Percentiles rank a stretch among this genome's conserved stretches.
Conservation (phyloP, 2,888 invertebrate genomes). For the Leucania comma region DNA sequence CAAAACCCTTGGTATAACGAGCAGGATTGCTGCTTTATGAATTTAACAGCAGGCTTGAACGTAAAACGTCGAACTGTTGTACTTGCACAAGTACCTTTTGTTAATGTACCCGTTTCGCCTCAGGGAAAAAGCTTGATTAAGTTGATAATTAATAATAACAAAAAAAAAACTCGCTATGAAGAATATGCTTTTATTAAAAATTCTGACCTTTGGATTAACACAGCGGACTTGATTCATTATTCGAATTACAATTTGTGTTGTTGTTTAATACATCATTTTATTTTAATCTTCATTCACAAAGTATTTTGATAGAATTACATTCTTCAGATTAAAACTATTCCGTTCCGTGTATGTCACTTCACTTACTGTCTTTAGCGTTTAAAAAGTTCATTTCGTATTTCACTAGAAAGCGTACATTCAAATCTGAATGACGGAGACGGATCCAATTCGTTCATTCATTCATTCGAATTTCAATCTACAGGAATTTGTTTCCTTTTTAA, state of each 20-base stretch:
- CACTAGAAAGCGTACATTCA: conserved; percentile 54
- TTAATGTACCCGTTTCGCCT: conserved; percentile 11
- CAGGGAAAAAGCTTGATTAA: conserved; percentile 28
- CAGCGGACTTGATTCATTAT: conserved; percentile 3
- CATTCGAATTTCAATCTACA: conserved; percentile 43
- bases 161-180: conserved; percentile 10
- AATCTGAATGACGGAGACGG: conserved; percentile 56
- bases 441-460: conserved; percentile 40
- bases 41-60: conserved; percentile 38
- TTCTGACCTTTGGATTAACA: conserved; percentile 22
- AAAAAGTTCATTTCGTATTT: conserved; percentile 57
- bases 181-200: conserved; percentile 14
- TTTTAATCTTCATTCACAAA: conserved; percentile 7
- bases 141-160: conserved; percentile 37
- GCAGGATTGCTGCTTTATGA: conserved; percentile 24
- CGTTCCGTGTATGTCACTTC: conserved; percentile 40
- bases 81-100: conserved; percentile 24
- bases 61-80: conserved; percentile 38
- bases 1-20: conserved; percentile 9
- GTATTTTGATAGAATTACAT: conserved; percentile 39
- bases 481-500: conserved; percentile 33
- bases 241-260: neutral
- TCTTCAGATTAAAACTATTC: conserved; percentile 49
- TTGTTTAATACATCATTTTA: neutral
- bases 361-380: conserved; percentile 50